Conservation (phyloP, 92 coral and sea anemone genomes). For the Porites cylindrica region DNA sequence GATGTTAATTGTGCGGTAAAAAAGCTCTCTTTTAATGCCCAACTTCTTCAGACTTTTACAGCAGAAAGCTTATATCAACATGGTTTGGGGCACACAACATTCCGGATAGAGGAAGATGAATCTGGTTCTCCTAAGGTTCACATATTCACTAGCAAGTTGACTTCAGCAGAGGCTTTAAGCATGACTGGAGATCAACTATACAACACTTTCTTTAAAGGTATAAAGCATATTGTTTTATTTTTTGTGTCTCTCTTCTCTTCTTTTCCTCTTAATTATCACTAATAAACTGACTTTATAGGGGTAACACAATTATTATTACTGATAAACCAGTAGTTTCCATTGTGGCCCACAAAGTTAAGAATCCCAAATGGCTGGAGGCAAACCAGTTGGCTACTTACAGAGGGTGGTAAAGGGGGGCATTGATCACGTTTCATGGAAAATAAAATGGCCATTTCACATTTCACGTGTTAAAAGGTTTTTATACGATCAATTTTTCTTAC, state of each 20-base stretch:
- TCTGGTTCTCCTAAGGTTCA: constrained; percentile 80
- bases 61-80: constrained; percentile 91
- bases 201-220: constrained; percentile 82
- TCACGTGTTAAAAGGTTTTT: no score
- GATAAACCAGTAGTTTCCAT: no score
- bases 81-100: constrained; percentile 90
- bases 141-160: constrained; percentile 82
- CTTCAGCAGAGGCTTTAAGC: constrained; percentile 74
- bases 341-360: no score
- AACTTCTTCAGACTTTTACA: constrained; percentile 90
- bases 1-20: constrained; percentile 72
- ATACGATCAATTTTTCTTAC: no score
- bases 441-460: no score
- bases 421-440: no score
- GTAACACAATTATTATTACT: no score
- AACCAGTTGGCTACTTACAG: no score
- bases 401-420: no score
- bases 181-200: constrained; percentile 94
- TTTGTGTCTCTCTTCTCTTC: not conserved
- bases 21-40: constrained; percentile 85
- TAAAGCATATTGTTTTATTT: not conserved
- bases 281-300: no score
- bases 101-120: constrained; percentile 83
- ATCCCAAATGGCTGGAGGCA: no score
- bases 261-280: no score